A percentile compares a stretch with the other conserved stretches of the same genome.
These are phyloP conservation scores for Terebella lapidaria DNA, from an alignment of 2,888 invertebrate genomes.

Conservation along the genomic window DNA sequence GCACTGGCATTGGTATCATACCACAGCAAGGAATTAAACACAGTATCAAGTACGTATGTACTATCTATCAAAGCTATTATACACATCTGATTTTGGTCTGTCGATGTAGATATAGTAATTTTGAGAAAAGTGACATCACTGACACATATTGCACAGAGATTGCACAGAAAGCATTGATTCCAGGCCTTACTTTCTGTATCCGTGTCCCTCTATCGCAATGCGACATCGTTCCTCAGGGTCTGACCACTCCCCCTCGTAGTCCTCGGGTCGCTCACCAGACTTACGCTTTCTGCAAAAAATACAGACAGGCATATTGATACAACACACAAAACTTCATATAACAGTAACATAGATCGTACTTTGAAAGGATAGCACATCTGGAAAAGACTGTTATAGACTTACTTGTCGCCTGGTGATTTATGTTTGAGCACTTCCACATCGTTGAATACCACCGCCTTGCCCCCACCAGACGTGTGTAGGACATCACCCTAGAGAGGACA, in stretches of 20 bases:
- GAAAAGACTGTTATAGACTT: background rate
- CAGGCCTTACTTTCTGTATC: conserved; percentile 17
- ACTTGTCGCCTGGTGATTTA: conserved; percentile 40
- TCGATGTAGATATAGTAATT: no score
- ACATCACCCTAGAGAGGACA: conserved; percentile 70
- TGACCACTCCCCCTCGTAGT: conserved; percentile 44
- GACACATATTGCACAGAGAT: no score
- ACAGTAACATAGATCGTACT: background rate
- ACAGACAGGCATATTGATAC: no score
- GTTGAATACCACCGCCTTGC: conserved; percentile 88
- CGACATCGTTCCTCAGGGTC: conserved; percentile 47
- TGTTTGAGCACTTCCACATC: conserved; percentile 78
- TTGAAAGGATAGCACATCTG: background rate
- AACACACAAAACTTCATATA: background rate
- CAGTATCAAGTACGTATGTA: no score
- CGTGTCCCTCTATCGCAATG: conserved; percentile 47
- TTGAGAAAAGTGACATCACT: no score
- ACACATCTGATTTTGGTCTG: no score
- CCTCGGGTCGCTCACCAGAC: conserved; percentile 36
- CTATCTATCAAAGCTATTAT: no score
- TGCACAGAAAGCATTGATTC: no score
- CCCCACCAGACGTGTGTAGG: conserved; percentile 87
- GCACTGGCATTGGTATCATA: no score
- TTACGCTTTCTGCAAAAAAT: conserved; percentile 32
- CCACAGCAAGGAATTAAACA: no score